Conservation (phyloP, 2,888 invertebrate genomes). For the Eristalis arbustorum region DNA sequence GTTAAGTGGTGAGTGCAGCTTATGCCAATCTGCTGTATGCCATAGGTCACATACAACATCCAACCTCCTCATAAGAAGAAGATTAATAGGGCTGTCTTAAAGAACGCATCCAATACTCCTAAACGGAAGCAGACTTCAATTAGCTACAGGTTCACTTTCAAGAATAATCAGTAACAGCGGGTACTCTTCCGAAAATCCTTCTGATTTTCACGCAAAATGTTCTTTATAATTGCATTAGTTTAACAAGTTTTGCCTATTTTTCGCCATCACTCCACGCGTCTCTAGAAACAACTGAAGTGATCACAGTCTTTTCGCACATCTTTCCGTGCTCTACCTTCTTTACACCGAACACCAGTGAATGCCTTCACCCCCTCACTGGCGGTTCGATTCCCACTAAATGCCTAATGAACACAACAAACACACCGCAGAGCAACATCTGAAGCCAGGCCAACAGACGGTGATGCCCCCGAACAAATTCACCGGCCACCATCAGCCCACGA, state of each 20-base stretch:
- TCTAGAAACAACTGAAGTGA: not conserved
- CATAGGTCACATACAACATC: too few relatives aligned
- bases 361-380: not conserved
- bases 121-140: too few relatives aligned
- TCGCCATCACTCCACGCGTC: not conserved
- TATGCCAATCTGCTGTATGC: too few relatives aligned
- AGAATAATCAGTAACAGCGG: too few relatives aligned
- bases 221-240: too few relatives aligned
- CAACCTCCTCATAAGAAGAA: too few relatives aligned
- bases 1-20: too few relatives aligned
- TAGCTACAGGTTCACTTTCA: too few relatives aligned
- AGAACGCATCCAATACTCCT: too few relatives aligned
- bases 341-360: not conserved
- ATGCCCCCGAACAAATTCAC: not conserved
- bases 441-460: not conserved
- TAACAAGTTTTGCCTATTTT: not conserved
- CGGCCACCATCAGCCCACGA: not conserved
- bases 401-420: slow-evolving; percentile 14
- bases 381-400: slow-evolving; percentile 9
- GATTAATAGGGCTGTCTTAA: too few relatives aligned
- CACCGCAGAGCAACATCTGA: not conserved
- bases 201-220: too few relatives aligned
- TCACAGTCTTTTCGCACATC: not conserved
- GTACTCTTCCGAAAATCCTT: too few relatives aligned
- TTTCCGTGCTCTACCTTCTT: not conserved